phyloP scores from a whole-genome alignment of 2,888 invertebrate species.

The Lordiphosa andalusiaca region DNA sequence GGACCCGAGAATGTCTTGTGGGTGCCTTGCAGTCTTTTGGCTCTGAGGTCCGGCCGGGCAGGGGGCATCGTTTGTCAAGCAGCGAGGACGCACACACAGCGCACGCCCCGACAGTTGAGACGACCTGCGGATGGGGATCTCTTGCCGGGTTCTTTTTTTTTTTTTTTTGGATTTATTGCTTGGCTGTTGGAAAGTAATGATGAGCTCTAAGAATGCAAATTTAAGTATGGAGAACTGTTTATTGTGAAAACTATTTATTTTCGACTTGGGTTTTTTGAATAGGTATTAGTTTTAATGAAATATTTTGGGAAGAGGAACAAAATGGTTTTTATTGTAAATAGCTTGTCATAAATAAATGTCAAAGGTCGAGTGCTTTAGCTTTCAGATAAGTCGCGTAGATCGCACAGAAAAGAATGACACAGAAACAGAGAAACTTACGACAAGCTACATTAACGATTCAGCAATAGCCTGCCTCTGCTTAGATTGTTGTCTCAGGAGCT shows the following conservation, averaged over 20 bases:
- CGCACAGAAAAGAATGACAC: too few relatives aligned
- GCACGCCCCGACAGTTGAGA: constrained; percentile 7
- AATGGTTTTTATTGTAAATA: too few relatives aligned
- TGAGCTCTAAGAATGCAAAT: constrained; percentile 14
- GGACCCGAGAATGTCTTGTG: constrained; percentile 48
- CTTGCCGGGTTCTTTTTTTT: constrained; percentile 2
- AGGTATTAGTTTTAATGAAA: background rate
- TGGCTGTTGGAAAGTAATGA: constrained; percentile 13
- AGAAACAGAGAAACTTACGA: too few relatives aligned
- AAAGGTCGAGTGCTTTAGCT: too few relatives aligned
- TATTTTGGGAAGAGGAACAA: background rate
- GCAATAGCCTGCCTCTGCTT: too few relatives aligned
- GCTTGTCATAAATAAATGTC: too few relatives aligned
- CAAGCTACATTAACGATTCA: too few relatives aligned
- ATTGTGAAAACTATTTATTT: constrained; percentile 5
- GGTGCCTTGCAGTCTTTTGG: constrained; percentile 39
- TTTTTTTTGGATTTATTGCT: constrained; percentile 15
- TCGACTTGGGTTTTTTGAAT: constrained; percentile 1
- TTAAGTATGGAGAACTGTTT: constrained; percentile 10
- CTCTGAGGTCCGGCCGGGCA: constrained; percentile 6
- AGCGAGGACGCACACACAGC: constrained; percentile 1
- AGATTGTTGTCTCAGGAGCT: too few relatives aligned
- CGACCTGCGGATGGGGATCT: constrained; percentile 13
- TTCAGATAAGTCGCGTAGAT: too few relatives aligned
- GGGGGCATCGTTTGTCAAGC: constrained; percentile 14